Evolutionary conservation across 2,888 invertebrate genomes (phyloP).

Genomic region (Athripsodes cinereus): DNA sequence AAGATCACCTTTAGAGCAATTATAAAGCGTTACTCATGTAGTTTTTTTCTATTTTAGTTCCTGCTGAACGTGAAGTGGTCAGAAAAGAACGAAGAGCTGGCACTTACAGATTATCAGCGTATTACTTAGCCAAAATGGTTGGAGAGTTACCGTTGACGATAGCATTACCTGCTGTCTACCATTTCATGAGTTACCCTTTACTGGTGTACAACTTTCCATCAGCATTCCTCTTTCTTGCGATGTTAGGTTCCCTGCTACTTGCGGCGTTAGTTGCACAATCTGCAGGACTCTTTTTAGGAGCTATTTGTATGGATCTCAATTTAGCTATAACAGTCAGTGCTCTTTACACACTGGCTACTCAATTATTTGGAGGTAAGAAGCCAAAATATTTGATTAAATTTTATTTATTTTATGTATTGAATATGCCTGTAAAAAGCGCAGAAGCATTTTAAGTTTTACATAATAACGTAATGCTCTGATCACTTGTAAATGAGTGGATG

Average conservation of each 20-base stretch:
- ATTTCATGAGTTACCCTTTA: slow-evolving; percentile 72
- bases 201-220: slow-evolving; percentile 45
- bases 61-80: slow-evolving; percentile 71
- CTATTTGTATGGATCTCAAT: slow-evolving; percentile 70
- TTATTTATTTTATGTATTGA: not conserved
- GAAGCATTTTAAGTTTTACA: too few relatives aligned
- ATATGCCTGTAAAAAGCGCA: too few relatives aligned
- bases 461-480: too few relatives aligned
- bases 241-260: slow-evolving; percentile 61
- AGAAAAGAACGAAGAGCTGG: slow-evolving; percentile 74
- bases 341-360: slow-evolving; percentile 68
- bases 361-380: slow-evolving; percentile 57
- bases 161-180: slow-evolving; percentile 68
- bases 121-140: slow-evolving; percentile 76
- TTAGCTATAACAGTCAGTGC: slow-evolving; percentile 72
- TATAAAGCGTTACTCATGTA: too few relatives aligned
- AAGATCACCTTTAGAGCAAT: not conserved
- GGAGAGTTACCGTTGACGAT: slow-evolving; percentile 72
- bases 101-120: slow-evolving; percentile 71
- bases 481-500: too few relatives aligned
- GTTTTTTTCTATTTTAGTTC: slow-evolving; percentile 48
- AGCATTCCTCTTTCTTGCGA: slow-evolving; percentile 60
- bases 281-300: slow-evolving; percentile 73
- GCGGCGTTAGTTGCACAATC: slow-evolving; percentile 72
- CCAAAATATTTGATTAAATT: not conserved